These are phyloP conservation scores for Ciconia boyciana DNA, from an alignment of 2,113 vertebrate genomes.

Conservation along the genomic window DNA sequence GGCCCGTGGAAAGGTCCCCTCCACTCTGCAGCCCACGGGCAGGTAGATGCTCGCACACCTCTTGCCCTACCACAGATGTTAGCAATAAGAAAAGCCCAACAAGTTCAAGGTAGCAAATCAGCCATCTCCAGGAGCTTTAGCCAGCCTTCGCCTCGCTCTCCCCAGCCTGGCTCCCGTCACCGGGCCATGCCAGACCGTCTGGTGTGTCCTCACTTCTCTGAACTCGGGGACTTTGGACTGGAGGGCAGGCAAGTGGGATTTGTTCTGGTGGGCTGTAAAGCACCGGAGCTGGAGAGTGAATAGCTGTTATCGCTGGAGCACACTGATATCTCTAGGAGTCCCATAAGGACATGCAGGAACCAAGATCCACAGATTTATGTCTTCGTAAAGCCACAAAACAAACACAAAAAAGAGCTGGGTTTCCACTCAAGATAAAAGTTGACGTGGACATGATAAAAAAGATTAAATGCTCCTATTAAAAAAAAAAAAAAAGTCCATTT, in stretches of 20 bases:
- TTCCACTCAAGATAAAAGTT: background rate
- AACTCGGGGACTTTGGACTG: background rate
- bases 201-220: background rate
- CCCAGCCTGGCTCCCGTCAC: background rate
- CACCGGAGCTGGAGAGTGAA: background rate
- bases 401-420: background rate
- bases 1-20: background rate
- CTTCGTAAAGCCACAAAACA: background rate
- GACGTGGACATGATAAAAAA: background rate
- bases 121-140: background rate
- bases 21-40: background rate
- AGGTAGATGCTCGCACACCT: background rate
- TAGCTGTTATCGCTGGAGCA: rapidly evolving
- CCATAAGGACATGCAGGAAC: background rate
- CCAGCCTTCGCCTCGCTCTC: rapidly evolving
- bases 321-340: background rate
- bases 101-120: background rate
- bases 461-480: background rate
- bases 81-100: background rate
- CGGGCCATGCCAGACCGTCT: background rate
- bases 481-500: background rate
- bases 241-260: background rate
- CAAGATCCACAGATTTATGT: background rate
- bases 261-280: background rate
- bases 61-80: background rate